These are phyloP conservation scores for Gastrophryne carolinensis DNA, from an alignment of 2,797 vertebrate species.

Conservation along the genomic window DNA sequence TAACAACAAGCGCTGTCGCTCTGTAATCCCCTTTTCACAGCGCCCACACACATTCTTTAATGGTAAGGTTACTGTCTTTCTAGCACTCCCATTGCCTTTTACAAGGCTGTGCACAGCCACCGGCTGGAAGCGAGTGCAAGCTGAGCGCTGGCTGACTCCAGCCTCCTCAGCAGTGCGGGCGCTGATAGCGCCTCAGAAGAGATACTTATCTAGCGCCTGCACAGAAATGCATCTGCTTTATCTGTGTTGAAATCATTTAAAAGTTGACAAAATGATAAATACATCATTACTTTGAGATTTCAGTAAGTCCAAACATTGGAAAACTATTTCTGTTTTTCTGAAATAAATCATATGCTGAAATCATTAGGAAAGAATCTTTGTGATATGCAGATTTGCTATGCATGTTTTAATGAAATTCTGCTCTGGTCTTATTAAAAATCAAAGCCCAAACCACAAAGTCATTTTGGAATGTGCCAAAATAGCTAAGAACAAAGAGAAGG, in stretches of 20 bases:
- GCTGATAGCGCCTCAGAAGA: too few relatives aligned
- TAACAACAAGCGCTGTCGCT: too few relatives aligned
- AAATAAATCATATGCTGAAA: conserved; percentile 41
- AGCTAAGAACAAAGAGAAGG: conserved; percentile 51
- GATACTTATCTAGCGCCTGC: too few relatives aligned
- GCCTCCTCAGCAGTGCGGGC: too few relatives aligned
- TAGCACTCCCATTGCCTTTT: too few relatives aligned
- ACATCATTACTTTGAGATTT: neutral
- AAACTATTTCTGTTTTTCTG: conserved; percentile 27
- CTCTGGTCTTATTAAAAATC: conserved; percentile 51
- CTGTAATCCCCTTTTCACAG: too few relatives aligned
- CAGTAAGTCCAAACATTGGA: neutral
- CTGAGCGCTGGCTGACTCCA: too few relatives aligned
- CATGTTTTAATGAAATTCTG: conserved; percentile 48
- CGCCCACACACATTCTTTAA: too few relatives aligned
- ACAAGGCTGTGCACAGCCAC: too few relatives aligned
- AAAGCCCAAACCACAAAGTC: conserved; percentile 48
- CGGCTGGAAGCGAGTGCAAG: too few relatives aligned
- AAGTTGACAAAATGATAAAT: neutral
- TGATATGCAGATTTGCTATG: conserved; percentile 46
- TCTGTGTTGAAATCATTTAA: neutral
- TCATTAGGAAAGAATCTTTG: conserved; percentile 52
- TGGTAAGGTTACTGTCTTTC: too few relatives aligned
- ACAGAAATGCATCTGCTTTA: too few relatives aligned
- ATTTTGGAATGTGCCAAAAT: conserved; percentile 48